phyloP scores from a whole-genome alignment of 2,888 invertebrate species.

The Apamea anceps region DNA sequence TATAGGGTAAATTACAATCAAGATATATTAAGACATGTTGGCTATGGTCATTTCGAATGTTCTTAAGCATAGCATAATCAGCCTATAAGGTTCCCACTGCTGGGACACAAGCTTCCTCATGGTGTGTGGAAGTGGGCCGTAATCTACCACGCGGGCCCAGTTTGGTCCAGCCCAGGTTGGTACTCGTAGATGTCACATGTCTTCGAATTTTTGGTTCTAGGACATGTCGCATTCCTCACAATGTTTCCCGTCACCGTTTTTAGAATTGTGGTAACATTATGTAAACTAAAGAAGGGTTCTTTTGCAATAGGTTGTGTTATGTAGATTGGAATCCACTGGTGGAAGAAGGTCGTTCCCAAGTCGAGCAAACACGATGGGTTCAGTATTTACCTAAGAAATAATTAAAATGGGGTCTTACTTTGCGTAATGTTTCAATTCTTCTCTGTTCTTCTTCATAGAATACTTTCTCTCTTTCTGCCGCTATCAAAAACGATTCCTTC shows the following conservation, averaged over 20 bases:
- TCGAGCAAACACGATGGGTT: too few species aligned
- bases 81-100: too few species aligned
- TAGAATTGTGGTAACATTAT: neutral
- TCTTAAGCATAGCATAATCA: too few species aligned
- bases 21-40: neutral
- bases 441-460: conserved; percentile 92
- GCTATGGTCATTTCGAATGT: neutral
- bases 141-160: too few species aligned
- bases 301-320: neutral
- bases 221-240: too few species aligned
- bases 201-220: too few species aligned
- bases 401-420: conserved; percentile 83
- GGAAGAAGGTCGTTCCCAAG: neutral
- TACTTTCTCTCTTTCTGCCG: conserved; percentile 92
- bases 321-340: neutral
- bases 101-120: too few species aligned
- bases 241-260: too few species aligned
- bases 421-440: conserved; percentile 91
- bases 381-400: neutral
- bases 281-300: neutral
- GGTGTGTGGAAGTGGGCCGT: too few species aligned
- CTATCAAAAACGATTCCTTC: conserved; percentile 94
- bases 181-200: too few species aligned
- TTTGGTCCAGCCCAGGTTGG: too few species aligned
- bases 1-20: neutral